Evolutionary conservation across 2,797 vertebrate species (phyloP).

Genomic region (Poeciliopsis gracilis): DNA sequence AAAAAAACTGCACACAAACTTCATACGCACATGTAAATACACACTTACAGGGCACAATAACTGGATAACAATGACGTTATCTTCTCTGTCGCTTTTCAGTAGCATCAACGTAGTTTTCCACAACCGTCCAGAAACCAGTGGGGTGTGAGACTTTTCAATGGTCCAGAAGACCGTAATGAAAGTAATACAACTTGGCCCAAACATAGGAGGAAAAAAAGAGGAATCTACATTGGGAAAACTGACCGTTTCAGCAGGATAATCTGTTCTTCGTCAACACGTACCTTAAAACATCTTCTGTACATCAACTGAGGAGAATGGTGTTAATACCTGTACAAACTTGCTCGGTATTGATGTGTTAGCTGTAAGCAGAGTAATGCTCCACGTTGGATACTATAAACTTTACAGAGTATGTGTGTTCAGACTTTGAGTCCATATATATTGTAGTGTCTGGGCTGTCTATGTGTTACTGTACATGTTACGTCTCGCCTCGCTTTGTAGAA

Average conservation of each 20-base stretch:
- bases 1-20: conserved; percentile 27
- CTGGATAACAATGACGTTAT: conserved; percentile 31
- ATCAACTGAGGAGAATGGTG: conserved; percentile 71
- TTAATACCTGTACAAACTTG: conserved; percentile 74
- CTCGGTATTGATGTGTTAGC: conserved; percentile 71
- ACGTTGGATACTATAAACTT: conserved; percentile 66
- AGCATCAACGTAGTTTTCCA: conserved; percentile 69
- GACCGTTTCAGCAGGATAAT: conserved; percentile 41
- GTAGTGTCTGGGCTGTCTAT: conserved; percentile 49
- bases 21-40: conserved; percentile 63
- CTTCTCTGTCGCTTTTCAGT: conserved; percentile 68
- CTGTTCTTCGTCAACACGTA: conserved; percentile 60
- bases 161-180: conserved; percentile 61
- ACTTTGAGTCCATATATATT: conserved; percentile 46
- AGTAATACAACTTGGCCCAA: conserved; percentile 57
- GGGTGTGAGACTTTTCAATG: conserved; percentile 67
- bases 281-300: conserved; percentile 73
- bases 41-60: conserved; percentile 59
- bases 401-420: conserved; percentile 70
- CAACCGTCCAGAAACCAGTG: conserved; percentile 57
- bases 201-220: conserved; percentile 39
- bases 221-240: conserved; percentile 50
- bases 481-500: conserved; percentile 72
- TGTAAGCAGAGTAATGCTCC: conserved; percentile 67
- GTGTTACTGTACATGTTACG: conserved; percentile 76